Conservation (phyloP, 2,797 vertebrate species). For the Brotula barbata region DNA sequence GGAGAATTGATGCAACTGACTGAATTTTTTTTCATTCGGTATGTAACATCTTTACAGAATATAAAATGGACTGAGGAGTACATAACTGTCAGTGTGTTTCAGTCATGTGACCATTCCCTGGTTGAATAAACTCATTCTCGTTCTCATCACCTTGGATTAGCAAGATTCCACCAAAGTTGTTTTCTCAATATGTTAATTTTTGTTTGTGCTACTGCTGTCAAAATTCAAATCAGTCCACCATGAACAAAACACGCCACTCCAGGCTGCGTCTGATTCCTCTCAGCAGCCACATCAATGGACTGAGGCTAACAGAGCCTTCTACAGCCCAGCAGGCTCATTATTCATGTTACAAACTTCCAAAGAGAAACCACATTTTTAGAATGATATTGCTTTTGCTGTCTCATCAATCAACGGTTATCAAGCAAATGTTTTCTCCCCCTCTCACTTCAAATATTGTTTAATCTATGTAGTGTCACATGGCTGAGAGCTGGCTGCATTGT, state of each 20-base stretch:
- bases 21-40: too few relatives aligned
- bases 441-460: slow-evolving; percentile 57
- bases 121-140: slow-evolving; percentile 22
- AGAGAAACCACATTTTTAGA: slow-evolving; percentile 52
- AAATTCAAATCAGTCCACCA: slow-evolving; percentile 53
- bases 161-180: slow-evolving; percentile 26
- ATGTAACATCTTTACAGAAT: too few relatives aligned
- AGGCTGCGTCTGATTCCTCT: slow-evolving; percentile 32
- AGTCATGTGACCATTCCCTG: slow-evolving; percentile 8
- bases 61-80: too few relatives aligned
- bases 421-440: slow-evolving; percentile 27
- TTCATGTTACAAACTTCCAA: slow-evolving; percentile 51
- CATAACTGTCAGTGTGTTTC: slow-evolving; percentile 2
- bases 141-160: slow-evolving; percentile 31
- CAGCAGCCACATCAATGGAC: slow-evolving; percentile 38
- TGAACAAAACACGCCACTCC: slow-evolving; percentile 40
- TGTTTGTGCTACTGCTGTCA: slow-evolving; percentile 34
- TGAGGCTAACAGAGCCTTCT: neutral
- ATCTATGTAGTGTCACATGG: slow-evolving; percentile 42
- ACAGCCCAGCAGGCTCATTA: slow-evolving; percentile 47
- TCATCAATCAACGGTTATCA: slow-evolving; percentile 67
- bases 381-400: slow-evolving; percentile 54
- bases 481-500: slow-evolving; percentile 21
- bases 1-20: too few relatives aligned
- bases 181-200: slow-evolving; percentile 51